Percentiles rank a stretch among this genome's conserved stretches.
These are phyloP conservation scores for Patiria miniata DNA, from an alignment of 35 echinoderm and acorn worm species.

Conservation along the genomic window DNA sequence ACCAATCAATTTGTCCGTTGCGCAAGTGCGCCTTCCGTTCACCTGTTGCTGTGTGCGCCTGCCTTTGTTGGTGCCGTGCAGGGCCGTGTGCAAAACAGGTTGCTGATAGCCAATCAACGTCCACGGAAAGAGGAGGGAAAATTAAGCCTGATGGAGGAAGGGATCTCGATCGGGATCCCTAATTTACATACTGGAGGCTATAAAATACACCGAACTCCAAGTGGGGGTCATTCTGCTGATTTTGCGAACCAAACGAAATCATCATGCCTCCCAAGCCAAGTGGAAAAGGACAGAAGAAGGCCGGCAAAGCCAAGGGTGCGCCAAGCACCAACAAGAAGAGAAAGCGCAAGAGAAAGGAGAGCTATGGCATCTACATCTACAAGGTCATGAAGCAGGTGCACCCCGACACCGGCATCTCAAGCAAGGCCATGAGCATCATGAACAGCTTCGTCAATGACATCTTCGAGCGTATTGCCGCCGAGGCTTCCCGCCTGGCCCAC, in stretches of 20 bases:
- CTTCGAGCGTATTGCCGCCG: constrained; percentile 85
- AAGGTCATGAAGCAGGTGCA: constrained; percentile 85
- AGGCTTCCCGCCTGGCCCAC: constrained; percentile 71
- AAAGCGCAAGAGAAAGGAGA: constrained; percentile 38
- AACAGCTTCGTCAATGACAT: constrained; percentile 94
- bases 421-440: constrained; percentile 97
- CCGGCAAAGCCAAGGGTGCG: constrained; percentile 73
- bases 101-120: too few species aligned
- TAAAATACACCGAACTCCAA: neutral
- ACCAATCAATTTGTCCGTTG: neutral
- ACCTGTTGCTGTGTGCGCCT: too few species aligned
- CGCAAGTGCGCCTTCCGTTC: neutral
- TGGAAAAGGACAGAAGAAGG: constrained; percentile 92
- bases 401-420: constrained; percentile 94
- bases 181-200: constrained; percentile 1
- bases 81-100: too few species aligned
- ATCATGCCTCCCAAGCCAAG: constrained; percentile 72
- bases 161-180: neutral
- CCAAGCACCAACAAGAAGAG: constrained; percentile 8
- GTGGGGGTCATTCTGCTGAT: neutral
- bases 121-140: too few species aligned
- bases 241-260: constrained; percentile 7
- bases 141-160: too few species aligned
- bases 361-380: constrained; percentile 67
- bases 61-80: too few species aligned